Conservation (phyloP, 2,113 vertebrate species). For the Holacanthus passer region DNA sequence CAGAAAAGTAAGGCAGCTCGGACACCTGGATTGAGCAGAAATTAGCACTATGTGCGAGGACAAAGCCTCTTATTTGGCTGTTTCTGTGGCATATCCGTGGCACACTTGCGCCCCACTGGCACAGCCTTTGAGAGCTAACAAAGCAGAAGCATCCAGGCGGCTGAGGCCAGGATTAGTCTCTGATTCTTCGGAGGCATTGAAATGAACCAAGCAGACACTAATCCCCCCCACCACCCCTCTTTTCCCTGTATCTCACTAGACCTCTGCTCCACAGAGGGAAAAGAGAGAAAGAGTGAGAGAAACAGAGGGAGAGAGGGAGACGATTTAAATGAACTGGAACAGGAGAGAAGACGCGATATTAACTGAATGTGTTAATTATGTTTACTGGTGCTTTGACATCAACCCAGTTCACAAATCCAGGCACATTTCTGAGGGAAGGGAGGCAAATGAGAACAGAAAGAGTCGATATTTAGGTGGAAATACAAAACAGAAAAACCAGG, state of each 20-base stretch:
- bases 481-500: conserved; percentile 69
- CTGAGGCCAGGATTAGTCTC: conserved; percentile 73
- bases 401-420: conserved; percentile 15
- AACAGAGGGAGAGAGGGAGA: background rate
- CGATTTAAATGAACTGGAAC: conserved; percentile 59
- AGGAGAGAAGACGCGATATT: conserved; percentile 41
- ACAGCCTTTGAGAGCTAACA: conserved; percentile 56
- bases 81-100: conserved; percentile 51
- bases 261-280: conserved; percentile 48
- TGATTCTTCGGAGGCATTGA: conserved; percentile 69
- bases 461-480: background rate
- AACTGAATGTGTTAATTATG: conserved; percentile 58
- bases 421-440: conserved; percentile 12
- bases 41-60: conserved; percentile 63
- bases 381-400: conserved; percentile 35
- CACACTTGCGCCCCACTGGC: conserved; percentile 53
- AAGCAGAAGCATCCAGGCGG: conserved; percentile 66
- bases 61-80: conserved; percentile 72
- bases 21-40: conserved; percentile 70
- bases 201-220: conserved; percentile 75
- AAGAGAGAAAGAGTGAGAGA: background rate
- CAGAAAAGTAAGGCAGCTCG: conserved; percentile 26
- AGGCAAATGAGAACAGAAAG: background rate
- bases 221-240: too few relatives aligned
- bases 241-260: conserved; percentile 53